Percentiles rank a stretch among this genome's conserved stretches.
These are phyloP conservation scores for Embidobia sp. DNA, from an alignment of 2,888 invertebrate species.

Conservation along the genomic window DNA sequence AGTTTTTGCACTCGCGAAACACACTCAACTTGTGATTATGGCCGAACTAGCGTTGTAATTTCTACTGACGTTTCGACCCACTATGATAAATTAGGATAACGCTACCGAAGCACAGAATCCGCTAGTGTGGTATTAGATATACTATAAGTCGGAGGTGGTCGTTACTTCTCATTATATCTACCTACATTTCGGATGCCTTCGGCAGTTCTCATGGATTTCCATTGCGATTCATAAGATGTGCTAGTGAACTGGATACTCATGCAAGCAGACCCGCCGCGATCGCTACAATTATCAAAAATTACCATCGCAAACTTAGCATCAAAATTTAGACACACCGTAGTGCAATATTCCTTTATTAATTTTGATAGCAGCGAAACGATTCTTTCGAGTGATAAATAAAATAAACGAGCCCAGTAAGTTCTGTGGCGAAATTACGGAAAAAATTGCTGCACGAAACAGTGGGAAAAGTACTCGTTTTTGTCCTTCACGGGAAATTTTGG, in stretches of 20 bases:
- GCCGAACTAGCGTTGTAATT: conserved; percentile 68
- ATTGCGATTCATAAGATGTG: conserved; percentile 45
- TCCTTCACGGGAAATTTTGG: too few species aligned
- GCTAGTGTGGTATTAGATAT: conserved; percentile 55
- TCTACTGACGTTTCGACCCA: conserved; percentile 63
- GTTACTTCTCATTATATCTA: conserved; percentile 74
- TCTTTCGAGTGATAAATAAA: too few species aligned
- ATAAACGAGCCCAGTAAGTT: too few species aligned
- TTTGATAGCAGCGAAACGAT: too few species aligned
- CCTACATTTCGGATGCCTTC: conserved; percentile 69
- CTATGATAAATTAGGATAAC: conserved; percentile 68
- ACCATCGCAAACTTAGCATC: background rate
- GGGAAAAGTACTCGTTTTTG: too few species aligned
- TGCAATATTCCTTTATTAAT: background rate
- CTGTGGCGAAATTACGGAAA: too few species aligned
- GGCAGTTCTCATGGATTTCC: conserved; percentile 73
- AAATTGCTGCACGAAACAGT: too few species aligned
- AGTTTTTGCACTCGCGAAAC: conserved; percentile 69
- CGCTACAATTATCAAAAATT: conserved; percentile 37
- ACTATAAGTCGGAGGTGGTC: conserved; percentile 63
- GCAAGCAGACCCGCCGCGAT: conserved; percentile 53
- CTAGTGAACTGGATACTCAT: conserved; percentile 65
- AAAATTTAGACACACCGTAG: background rate
- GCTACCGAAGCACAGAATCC: conserved; percentile 70
- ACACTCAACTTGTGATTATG: conserved; percentile 61